A percentile compares a stretch with the other conserved stretches of the same genome.
Conservation (phyloP, 2,888 invertebrate species). For the Rhorus exstirpatorius region DNA sequence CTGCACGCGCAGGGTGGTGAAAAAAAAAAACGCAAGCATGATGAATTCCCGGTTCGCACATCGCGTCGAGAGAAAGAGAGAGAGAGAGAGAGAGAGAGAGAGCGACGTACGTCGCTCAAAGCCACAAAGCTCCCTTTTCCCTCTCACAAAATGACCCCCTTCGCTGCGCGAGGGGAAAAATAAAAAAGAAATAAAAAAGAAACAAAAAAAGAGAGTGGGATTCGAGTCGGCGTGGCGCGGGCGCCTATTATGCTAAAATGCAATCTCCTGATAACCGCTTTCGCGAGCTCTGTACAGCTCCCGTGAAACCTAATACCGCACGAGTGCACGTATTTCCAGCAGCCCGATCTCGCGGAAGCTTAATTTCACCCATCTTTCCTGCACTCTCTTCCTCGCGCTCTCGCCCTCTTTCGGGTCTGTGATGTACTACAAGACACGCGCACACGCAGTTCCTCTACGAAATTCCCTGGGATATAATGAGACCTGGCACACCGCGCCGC, state of each 20-base stretch:
- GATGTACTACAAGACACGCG: slow-evolving; percentile 17
- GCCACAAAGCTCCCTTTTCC: slow-evolving; percentile 31
- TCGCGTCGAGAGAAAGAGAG: slow-evolving; percentile 63
- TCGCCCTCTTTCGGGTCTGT: no score
- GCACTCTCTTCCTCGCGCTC: slow-evolving; percentile 12
- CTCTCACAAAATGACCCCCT: slow-evolving; percentile 20
- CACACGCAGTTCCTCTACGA: slow-evolving; percentile 15
- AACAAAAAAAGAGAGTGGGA: slow-evolving; percentile 26
- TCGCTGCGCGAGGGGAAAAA: neutral
- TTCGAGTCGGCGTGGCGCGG: slow-evolving; percentile 70
- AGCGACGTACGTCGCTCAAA: slow-evolving; percentile 79
- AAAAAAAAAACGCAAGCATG: slow-evolving; percentile 75
- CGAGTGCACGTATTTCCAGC: slow-evolving; percentile 31
- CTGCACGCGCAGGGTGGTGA: slow-evolving; percentile 35
- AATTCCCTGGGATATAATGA: slow-evolving; percentile 44
- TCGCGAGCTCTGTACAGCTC: slow-evolving; percentile 25
- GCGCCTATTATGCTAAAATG: slow-evolving; percentile 81
- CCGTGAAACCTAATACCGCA: slow-evolving; percentile 21
- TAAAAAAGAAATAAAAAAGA: neutral
- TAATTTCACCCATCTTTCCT: slow-evolving; percentile 77
- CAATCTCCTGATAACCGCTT: slow-evolving; percentile 81
- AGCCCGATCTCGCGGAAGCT: slow-evolving; percentile 65
- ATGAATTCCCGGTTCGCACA: slow-evolving; percentile 77
- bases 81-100: slow-evolving; percentile 71
- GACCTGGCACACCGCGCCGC: slow-evolving; percentile 5